Evolutionary conservation across 2,888 invertebrate species (phyloP).

Genomic region (Tromatobia lineatoria): DNA sequence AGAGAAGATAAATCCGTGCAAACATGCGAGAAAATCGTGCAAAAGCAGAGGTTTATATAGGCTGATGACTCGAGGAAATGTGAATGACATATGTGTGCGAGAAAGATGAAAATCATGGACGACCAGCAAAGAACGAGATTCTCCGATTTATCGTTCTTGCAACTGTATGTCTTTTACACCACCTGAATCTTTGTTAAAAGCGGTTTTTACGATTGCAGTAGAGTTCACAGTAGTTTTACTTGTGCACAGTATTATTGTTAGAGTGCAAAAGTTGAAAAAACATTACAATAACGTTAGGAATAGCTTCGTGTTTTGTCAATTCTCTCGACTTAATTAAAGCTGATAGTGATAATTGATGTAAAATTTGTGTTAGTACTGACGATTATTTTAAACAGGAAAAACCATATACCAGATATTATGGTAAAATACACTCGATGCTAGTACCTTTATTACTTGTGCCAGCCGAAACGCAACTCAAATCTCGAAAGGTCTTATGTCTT

Average conservation of each 20-base stretch:
- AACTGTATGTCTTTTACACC: neutral
- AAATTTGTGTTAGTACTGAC: slow-evolving; percentile 28
- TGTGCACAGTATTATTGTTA: neutral
- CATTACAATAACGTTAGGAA: slow-evolving; percentile 3
- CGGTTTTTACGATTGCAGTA: neutral
- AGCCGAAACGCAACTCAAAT: slow-evolving; percentile 88
- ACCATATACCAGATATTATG: slow-evolving; percentile 43
- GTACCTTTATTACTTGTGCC: slow-evolving; percentile 86
- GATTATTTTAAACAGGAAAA: slow-evolving; percentile 23
- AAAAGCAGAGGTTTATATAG: neutral
- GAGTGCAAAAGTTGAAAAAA: neutral
- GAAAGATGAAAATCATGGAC: neutral
- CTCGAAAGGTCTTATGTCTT: slow-evolving; percentile 88
- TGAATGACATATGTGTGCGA: neutral
- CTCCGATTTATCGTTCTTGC: neutral
- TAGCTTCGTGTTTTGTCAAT: slow-evolving; percentile 3
- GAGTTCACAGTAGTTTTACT: neutral
- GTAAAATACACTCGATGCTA: slow-evolving; percentile 79
- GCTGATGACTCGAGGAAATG: neutral
- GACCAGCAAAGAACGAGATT: neutral
- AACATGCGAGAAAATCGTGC: slow-evolving; percentile 15
- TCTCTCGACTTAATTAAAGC: neutral
- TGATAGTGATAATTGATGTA: neutral
- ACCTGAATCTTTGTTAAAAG: neutral
- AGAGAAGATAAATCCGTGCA: neutral